These are phyloP conservation scores for Furnarius figulus DNA, from an alignment of 2,113 vertebrate species.

Conservation along the genomic window DNA sequence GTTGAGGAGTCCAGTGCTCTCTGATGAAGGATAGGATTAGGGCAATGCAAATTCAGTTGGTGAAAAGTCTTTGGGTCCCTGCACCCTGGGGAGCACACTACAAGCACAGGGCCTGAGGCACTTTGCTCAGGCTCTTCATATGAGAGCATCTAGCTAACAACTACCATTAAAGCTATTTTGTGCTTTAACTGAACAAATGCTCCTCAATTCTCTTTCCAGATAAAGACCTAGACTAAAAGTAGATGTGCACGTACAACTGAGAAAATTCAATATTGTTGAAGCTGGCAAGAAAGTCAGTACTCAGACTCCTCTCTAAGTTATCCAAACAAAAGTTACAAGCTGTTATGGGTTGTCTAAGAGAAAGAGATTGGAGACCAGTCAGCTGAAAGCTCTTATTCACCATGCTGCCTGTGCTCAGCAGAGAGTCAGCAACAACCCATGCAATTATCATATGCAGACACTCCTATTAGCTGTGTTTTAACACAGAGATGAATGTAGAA, in stretches of 20 bases:
- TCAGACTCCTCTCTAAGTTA: background rate
- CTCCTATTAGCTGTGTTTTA: background rate
- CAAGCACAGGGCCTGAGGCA: background rate
- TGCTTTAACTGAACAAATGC: background rate
- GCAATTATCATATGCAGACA: background rate
- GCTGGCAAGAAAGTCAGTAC: background rate
- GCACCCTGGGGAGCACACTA: background rate
- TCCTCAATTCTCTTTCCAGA: background rate
- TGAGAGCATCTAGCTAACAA: background rate
- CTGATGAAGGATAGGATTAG: background rate
- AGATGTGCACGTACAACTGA: background rate
- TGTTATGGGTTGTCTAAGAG: background rate
- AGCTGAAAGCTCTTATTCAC: background rate
- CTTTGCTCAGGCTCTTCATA: background rate
- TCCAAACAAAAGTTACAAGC: background rate
- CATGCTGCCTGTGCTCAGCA: background rate
- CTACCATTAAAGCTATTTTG: background rate
- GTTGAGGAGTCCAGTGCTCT: fast-evolving
- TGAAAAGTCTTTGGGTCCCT: background rate
- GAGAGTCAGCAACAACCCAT: background rate
- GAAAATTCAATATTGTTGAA: background rate
- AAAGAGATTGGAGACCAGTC: background rate
- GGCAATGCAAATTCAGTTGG: background rate
- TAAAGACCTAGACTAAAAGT: background rate
- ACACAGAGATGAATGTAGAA: background rate